These are phyloP conservation scores for Atractosteus spatula DNA, from an alignment of 2,113 vertebrate genomes.

Conservation along the genomic window DNA sequence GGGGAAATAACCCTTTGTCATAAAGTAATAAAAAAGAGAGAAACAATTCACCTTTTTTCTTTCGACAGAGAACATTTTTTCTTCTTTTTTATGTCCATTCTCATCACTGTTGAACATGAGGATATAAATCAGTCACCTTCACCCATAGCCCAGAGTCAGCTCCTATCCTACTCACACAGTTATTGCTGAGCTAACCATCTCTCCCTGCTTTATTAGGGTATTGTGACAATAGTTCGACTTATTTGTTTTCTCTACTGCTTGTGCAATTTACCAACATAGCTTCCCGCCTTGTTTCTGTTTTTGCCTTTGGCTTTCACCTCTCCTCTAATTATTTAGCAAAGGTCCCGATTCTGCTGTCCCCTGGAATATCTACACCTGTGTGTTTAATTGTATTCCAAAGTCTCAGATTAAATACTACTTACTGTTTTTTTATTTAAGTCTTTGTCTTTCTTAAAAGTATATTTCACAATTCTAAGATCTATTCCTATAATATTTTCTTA, in stretches of 20 bases:
- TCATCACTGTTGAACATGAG: slow-evolving; percentile 42
- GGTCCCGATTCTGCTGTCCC: neutral
- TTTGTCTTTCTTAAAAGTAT: too few relatives aligned
- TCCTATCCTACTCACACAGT: neutral
- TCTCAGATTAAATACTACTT: too few relatives aligned
- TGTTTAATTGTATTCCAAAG: too few relatives aligned
- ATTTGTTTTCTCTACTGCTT: slow-evolving; percentile 4
- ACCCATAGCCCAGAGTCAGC: slow-evolving; percentile 3
- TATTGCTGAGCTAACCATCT: neutral
- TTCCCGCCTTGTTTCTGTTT: neutral
- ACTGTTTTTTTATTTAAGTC: too few relatives aligned
- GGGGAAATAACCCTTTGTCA: too few relatives aligned
- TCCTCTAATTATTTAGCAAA: neutral
- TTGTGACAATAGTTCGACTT: neutral
- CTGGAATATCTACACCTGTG: neutral
- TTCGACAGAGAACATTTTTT: slow-evolving; percentile 58
- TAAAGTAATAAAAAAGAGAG: too few relatives aligned
- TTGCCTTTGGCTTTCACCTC: neutral
- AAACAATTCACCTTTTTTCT: slow-evolving; percentile 53
- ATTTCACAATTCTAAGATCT: too few relatives aligned
- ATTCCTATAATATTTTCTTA: too few relatives aligned
- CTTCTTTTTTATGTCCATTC: slow-evolving; percentile 55
- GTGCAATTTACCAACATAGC: neutral
- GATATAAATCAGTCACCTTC: slow-evolving; percentile 50
- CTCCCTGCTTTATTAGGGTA: neutral